Evolutionary conservation across 2,797 vertebrate species (phyloP).

Genomic region (Dryobates pubescens): DNA sequence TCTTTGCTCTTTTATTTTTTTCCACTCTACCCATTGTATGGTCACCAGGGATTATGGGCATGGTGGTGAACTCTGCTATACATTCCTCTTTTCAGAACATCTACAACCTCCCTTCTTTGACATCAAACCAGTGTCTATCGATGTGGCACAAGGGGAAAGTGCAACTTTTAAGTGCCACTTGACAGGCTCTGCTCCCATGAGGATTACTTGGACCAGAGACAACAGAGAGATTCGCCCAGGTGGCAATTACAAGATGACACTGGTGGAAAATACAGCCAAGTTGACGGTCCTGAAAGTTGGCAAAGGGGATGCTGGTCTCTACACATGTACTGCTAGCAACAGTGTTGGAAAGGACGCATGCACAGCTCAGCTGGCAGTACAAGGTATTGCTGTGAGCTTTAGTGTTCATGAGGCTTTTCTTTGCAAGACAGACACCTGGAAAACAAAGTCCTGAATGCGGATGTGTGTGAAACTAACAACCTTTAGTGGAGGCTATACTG

Average conservation of each 20-base stretch:
- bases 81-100: conserved; percentile 86
- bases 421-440: not conserved
- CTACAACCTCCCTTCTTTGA: conserved; percentile 92
- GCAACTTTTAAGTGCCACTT: conserved; percentile 91
- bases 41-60: not conserved
- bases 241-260: conserved; percentile 90
- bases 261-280: conserved; percentile 88
- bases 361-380: conserved; percentile 80
- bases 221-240: conserved; percentile 86
- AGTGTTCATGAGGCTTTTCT: not conserved
- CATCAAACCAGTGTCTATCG: conserved; percentile 85
- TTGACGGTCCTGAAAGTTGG: conserved; percentile 89
- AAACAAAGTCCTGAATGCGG: not conserved
- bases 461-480: not conserved
- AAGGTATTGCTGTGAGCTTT: conserved; percentile 76
- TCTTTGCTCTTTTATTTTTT: not conserved
- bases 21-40: not conserved
- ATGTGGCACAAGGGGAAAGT: conserved; percentile 87
- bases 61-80: conserved; percentile 38
- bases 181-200: conserved; percentile 91
- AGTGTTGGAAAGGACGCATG: conserved; percentile 88
- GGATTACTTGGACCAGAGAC: conserved; percentile 93
- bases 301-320: conserved; percentile 88
- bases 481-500: not conserved
- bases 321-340: conserved; percentile 91